A percentile compares a stretch with the other conserved stretches of the same genome.
phyloP scores from a whole-genome alignment of 2,797 vertebrate genomes.

The Schizopygopsis malacanthus region DNA sequence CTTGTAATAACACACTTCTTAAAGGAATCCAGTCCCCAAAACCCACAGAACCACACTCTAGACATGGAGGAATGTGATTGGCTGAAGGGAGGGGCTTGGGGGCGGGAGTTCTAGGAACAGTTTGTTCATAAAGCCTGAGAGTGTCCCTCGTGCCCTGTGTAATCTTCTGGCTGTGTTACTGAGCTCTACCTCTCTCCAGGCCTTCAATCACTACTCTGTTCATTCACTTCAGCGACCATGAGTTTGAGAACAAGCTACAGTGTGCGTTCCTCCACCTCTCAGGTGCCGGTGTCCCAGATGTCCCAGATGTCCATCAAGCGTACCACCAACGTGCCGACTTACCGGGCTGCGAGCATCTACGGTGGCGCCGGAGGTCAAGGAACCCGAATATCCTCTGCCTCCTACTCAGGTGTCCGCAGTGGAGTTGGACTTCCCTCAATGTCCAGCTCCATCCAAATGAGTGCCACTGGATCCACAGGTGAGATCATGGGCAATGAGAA shows the following conservation, averaged over 20 bases:
- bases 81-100: conserved; percentile 67
- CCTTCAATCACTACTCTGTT: conserved; percentile 61
- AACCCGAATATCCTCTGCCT: conserved; percentile 80
- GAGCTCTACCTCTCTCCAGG: conserved; percentile 61
- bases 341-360: conserved; percentile 78
- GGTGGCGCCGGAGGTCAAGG: conserved; percentile 83
- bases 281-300: conserved; percentile 57
- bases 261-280: conserved; percentile 68
- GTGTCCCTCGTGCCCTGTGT: conserved; percentile 73
- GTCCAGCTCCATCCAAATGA: conserved; percentile 69
- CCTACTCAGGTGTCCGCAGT: conserved; percentile 63
- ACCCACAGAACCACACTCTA: conserved; percentile 28
- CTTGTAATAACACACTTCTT: conserved; percentile 31
- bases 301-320: conserved; percentile 65
- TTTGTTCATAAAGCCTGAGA: conserved; percentile 61
- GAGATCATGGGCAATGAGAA: conserved; percentile 88
- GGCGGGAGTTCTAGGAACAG: conserved; percentile 68
- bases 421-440: conserved; percentile 61
- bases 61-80: conserved; percentile 64
- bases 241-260: conserved; percentile 66
- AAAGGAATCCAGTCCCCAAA: conserved; percentile 46
- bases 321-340: conserved; percentile 61
- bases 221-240: conserved; percentile 72
- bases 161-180: conserved; percentile 70
- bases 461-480: conserved; percentile 63